Conservation (phyloP, 2,113 vertebrate genomes). For the Patagioenas fasciata region DNA sequence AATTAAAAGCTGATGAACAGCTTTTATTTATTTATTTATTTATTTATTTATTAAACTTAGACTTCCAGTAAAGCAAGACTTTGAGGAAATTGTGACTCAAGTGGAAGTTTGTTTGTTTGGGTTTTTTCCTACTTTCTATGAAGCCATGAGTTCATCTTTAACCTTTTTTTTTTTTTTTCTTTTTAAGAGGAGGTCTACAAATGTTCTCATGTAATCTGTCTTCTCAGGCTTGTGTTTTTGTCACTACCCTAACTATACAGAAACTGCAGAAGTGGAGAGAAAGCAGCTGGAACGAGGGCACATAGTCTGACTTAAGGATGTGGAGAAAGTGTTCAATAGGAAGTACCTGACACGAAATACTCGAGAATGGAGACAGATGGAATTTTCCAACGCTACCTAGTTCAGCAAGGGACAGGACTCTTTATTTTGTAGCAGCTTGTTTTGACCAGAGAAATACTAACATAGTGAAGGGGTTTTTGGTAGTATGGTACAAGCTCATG, state of each 20-base stretch:
- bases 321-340: background rate
- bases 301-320: accelerated
- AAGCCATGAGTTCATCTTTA: background rate
- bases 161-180: too few species aligned
- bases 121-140: background rate
- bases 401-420: background rate
- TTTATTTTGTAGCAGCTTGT: background rate
- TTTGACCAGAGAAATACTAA: background rate
- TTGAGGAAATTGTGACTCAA: background rate
- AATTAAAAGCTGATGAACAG: background rate
- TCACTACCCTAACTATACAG: too few species aligned
- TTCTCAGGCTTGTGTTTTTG: background rate
- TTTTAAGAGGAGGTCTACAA: background rate
- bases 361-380: background rate
- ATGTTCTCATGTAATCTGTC: background rate
- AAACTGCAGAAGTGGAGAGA: background rate
- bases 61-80: background rate
- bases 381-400: background rate
- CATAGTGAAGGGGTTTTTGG: background rate
- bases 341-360: background rate
- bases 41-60: background rate
- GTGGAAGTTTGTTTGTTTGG: background rate
- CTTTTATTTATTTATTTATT: background rate
- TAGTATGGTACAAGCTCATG: background rate
- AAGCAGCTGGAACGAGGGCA: background rate